phyloP scores from a whole-genome alignment of 2,888 invertebrate genomes.

The Tortrix viridana region DNA sequence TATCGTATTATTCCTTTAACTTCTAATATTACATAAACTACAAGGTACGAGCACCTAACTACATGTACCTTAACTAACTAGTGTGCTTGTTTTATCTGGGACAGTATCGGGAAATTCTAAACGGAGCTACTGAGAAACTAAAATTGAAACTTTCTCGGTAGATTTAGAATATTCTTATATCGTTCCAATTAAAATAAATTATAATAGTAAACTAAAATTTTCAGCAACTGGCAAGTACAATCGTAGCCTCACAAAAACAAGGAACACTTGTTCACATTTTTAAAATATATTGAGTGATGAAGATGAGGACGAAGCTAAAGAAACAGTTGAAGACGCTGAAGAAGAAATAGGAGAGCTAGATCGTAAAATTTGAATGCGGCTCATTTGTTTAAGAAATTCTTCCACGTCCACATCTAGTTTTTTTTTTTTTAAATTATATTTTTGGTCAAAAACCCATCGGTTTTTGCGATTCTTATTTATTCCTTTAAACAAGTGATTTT shows the following conservation, averaged over 20 bases:
- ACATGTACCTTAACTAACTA: no score
- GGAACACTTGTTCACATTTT: background rate
- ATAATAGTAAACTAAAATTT: background rate
- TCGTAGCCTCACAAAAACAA: no score
- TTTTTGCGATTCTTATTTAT: background rate
- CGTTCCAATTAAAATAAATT: no score
- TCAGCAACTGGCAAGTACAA: no score
- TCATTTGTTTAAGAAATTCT: constrained; percentile 4
- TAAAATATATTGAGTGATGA: constrained; percentile 4
- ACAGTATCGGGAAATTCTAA: no score
- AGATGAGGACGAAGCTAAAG: background rate
- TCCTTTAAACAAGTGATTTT: constrained; percentile 4
- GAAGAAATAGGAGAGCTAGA: background rate
- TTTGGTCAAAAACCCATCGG: constrained; percentile 10
- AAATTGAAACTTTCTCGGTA: no score
- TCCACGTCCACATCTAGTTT: constrained; percentile 1
- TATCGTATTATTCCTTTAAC: no score
- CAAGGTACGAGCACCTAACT: no score
- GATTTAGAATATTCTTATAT: no score
- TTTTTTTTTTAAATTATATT: constrained; percentile 1
- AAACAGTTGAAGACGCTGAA: constrained; percentile 2
- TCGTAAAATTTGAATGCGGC: background rate
- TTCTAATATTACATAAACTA: no score
- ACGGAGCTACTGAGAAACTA: no score
- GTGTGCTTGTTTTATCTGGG: no score